These are phyloP conservation scores for Hystrix brachyura DNA, from an alignment of 2,113 vertebrate species.

Conservation along the genomic window DNA sequence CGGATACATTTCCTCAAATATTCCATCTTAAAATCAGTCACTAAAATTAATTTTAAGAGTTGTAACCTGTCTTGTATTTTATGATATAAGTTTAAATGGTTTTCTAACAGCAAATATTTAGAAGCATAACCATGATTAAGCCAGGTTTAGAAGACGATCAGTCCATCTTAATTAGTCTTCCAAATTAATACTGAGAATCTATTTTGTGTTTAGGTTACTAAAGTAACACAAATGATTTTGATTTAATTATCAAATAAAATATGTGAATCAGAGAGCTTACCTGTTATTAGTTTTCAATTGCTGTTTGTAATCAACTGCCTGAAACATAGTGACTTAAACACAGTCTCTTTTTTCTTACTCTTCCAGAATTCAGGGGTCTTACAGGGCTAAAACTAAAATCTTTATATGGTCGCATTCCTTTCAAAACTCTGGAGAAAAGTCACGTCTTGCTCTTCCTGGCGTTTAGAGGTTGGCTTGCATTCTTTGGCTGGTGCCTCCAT, in stretches of 20 bases:
- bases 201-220: background rate
- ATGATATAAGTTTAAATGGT: background rate
- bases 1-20: background rate
- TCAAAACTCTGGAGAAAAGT: background rate
- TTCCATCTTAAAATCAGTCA: background rate
- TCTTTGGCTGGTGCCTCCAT: background rate
- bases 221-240: background rate
- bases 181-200: background rate
- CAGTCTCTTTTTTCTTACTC: background rate
- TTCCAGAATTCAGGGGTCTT: background rate
- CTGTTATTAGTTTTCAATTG: background rate
- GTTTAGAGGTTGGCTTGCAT: background rate
- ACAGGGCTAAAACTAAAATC: background rate
- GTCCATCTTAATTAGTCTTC: background rate
- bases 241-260: background rate
- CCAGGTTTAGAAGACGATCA: background rate
- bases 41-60: slow-evolving; percentile 35
- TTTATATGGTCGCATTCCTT: background rate
- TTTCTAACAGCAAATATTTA: slow-evolving; percentile 32
- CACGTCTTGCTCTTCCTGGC: background rate
- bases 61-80: background rate
- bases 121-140: background rate
- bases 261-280: background rate
- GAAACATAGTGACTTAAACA: background rate
- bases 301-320: background rate